Evolutionary conservation across 2,113 vertebrate genomes (phyloP).

Genomic region (Spheniscus mendiculus): DNA sequence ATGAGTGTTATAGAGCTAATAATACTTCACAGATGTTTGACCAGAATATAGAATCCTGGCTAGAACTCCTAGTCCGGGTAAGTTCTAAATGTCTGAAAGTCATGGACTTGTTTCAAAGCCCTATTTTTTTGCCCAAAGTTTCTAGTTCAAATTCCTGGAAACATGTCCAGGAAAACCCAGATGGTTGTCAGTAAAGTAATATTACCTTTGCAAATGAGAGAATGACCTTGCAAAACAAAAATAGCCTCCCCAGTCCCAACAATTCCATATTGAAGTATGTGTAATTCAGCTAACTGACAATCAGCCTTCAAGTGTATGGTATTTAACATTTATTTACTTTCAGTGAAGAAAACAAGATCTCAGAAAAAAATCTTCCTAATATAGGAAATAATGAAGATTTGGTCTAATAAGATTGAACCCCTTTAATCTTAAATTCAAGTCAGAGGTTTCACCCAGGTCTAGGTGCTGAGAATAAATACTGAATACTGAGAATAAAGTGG

Average conservation of each 20-base stretch:
- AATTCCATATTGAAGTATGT: background rate
- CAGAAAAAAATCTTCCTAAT: background rate
- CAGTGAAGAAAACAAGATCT: background rate
- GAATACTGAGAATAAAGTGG: background rate
- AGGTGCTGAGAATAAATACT: too few species aligned
- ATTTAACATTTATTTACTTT: background rate
- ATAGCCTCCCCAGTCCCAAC: background rate
- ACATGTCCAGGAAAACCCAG: background rate
- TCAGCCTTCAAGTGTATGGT: background rate
- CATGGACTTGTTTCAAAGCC: background rate
- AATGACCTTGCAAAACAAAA: background rate
- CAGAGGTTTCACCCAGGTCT: background rate
- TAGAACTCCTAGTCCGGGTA: background rate
- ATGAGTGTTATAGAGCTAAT: fast-evolving
- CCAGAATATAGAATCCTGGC: background rate
- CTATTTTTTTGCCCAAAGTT: fast-evolving
- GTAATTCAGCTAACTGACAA: background rate
- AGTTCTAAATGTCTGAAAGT: background rate
- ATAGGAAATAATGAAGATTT: background rate
- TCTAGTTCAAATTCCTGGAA: background rate
- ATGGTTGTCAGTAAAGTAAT: background rate
- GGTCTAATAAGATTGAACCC: background rate
- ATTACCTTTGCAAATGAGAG: background rate
- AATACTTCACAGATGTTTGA: background rate
- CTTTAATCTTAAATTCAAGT: background rate